These are phyloP conservation scores for Heliothis subflexa DNA, from an alignment of 1,140 invertebrate genomes.

Conservation along the genomic window DNA sequence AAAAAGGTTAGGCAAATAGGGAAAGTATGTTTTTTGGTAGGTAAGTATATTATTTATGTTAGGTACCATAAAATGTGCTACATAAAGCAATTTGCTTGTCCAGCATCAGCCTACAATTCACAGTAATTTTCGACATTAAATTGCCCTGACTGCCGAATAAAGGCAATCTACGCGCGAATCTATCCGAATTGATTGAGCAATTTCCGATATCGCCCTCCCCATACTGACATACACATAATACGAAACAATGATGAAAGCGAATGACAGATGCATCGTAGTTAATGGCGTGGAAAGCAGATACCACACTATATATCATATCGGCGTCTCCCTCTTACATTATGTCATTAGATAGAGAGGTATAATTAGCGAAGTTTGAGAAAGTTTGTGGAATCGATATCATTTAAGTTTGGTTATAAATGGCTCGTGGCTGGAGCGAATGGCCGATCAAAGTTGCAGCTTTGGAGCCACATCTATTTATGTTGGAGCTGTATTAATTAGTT, in stretches of 20 bases:
- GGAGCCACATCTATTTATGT: conserved; percentile 13
- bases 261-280: conserved; percentile 49
- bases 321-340: conserved; percentile 44
- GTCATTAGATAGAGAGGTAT: conserved; percentile 48
- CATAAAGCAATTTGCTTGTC: neutral
- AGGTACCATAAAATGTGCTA: neutral
- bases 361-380: conserved; percentile 64
- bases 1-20: too few species aligned
- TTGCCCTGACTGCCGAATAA: neutral
- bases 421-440: conserved; percentile 28
- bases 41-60: neutral
- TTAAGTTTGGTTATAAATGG: conserved; percentile 53
- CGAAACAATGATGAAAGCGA: conserved; percentile 32
- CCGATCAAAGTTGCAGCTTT: conserved; percentile 17
- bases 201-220: conserved; percentile 17
- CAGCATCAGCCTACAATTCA: neutral
- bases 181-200: conserved; percentile 27
- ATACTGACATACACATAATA: conserved; percentile 31
- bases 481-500: neutral
- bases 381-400: conserved; percentile 63
- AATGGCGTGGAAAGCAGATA: conserved; percentile 68
- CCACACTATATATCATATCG: conserved; percentile 33
- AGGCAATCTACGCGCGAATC: conserved; percentile 1
- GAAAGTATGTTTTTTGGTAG: too few species aligned
- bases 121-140: conserved; percentile 1